Conservation (phyloP, 2,888 invertebrate species). For the Buathra laborator region DNA sequence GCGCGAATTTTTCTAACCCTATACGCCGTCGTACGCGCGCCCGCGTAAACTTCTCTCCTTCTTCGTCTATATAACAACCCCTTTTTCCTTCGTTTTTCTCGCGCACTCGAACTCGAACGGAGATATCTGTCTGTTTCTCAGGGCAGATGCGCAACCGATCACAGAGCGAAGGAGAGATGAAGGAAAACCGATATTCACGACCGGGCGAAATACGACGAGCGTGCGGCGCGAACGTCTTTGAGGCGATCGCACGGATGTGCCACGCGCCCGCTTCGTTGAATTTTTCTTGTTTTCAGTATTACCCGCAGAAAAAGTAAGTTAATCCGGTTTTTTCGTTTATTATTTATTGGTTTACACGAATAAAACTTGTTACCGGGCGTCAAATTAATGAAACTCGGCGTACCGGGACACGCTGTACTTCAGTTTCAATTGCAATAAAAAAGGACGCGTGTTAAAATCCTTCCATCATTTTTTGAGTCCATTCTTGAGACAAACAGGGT, state of each 20-base stretch:
- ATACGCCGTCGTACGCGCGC: neutral
- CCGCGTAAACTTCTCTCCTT: neutral
- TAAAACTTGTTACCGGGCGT: neutral
- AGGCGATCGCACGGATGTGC: slow-evolving; percentile 48
- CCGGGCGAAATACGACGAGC: neutral
- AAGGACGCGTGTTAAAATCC: too few relatives aligned
- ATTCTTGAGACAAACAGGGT: too few relatives aligned
- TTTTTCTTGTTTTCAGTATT: slow-evolving; percentile 41
- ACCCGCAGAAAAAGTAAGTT: slow-evolving; percentile 47
- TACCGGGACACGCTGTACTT: too few relatives aligned
- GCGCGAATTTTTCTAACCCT: slow-evolving; percentile 57
- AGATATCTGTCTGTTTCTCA: slow-evolving; percentile 23
- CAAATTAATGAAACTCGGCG: too few relatives aligned
- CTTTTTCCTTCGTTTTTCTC: slow-evolving; percentile 20
- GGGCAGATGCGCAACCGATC: slow-evolving; percentile 53
- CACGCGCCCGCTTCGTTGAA: slow-evolving; percentile 57
- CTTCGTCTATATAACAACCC: neutral
- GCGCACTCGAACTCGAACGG: slow-evolving; percentile 3
- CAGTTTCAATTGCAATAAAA: too few relatives aligned
- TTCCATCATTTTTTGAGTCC: too few relatives aligned
- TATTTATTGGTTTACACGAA: neutral
- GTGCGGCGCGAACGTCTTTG: slow-evolving; percentile 24
- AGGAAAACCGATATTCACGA: slow-evolving; percentile 27
- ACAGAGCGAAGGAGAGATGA: slow-evolving; percentile 29
- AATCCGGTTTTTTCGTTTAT: slow-evolving; percentile 8